Base-by-base conservation (phyloP, 2,888 invertebrate genomes). In the Drosophila falleni region DNA sequence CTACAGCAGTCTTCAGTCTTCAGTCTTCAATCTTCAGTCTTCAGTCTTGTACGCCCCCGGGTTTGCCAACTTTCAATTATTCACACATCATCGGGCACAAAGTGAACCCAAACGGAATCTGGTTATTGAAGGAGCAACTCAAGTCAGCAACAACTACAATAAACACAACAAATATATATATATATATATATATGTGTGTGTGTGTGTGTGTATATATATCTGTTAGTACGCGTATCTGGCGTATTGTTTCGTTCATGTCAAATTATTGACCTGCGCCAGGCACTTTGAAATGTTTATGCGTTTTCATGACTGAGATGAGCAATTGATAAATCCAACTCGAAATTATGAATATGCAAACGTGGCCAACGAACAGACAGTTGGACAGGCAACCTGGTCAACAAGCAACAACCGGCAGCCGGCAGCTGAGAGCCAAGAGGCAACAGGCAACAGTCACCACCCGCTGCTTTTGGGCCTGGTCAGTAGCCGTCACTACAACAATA, bases 271-370 rank as follows among this genome's bases (percentile, higher is more conserved):
- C 84, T 80, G 76, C 89, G 90, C 84, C 79, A 69, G 79, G 75
- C 78, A 74, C 78, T 79, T 84, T 90, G 91, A 91, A 90, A 91
- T 91, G 91, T 91, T 91, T 91, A 91, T 91, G 91, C 81, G 87
- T 87, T 90, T 91, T 85, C 91, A 91, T 91, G 91, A 89, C 90
- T 80, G 81, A 91, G 91, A 91, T 91, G 87, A 85, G 87, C 91
- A 91, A 91, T 91, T 91, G 91, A 91, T 91, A 91, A 91, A 76
- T 89, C 63, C 70, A 65, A 63, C 82, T 78, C 53, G 53, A 78
- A 87, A 81, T 87, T 84, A 84, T 87, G 89, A 88, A 88, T 88
- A 87, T 87, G 83, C 83, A 79, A 67, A 70, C 67, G 71, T 78
- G 77, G 62, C 60, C 41, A 55, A 41, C 35, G 15, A 50, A 42